These are phyloP conservation scores for Pelvicachromis taeniatus DNA, from an alignment of 2,113 vertebrate genomes.

Conservation along the genomic window DNA sequence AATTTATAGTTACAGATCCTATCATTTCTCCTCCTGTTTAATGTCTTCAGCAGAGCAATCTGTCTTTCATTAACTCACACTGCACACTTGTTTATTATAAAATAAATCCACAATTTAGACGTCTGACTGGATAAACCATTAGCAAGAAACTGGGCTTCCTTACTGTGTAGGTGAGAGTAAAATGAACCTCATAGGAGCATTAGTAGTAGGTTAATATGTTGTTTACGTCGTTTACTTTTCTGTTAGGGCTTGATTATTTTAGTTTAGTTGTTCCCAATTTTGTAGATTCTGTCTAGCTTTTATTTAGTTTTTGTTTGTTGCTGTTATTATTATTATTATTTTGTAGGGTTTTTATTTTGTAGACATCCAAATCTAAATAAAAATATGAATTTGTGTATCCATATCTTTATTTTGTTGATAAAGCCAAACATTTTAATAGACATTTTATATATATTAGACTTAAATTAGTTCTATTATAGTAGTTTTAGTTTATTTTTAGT, in stretches of 20 bases:
- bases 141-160: background rate
- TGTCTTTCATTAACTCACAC: slow-evolving; percentile 47
- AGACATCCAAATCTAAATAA: background rate
- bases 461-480: background rate
- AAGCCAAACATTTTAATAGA: background rate
- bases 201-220: background rate
- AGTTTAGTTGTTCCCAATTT: background rate
- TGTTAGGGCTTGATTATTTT: background rate
- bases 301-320: background rate
- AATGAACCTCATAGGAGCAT: background rate
- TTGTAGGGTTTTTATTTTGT: background rate
- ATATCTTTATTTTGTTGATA: background rate
- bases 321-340: background rate
- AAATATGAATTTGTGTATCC: background rate
- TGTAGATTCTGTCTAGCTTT: background rate
- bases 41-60: slow-evolving; percentile 56
- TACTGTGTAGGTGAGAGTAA: background rate
- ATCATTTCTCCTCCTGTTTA: slow-evolving; percentile 39
- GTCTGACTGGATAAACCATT: background rate
- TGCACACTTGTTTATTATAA: slow-evolving; percentile 25
- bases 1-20: slow-evolving; percentile 34
- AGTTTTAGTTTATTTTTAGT: background rate
- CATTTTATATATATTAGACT: accelerated
- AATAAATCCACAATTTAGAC: background rate
- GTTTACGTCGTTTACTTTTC: background rate